Evolutionary conservation across 2,888 invertebrate genomes (phyloP), one percentile per base, ranked within the genome.

Genomic region (Colletes collaris): DNA sequence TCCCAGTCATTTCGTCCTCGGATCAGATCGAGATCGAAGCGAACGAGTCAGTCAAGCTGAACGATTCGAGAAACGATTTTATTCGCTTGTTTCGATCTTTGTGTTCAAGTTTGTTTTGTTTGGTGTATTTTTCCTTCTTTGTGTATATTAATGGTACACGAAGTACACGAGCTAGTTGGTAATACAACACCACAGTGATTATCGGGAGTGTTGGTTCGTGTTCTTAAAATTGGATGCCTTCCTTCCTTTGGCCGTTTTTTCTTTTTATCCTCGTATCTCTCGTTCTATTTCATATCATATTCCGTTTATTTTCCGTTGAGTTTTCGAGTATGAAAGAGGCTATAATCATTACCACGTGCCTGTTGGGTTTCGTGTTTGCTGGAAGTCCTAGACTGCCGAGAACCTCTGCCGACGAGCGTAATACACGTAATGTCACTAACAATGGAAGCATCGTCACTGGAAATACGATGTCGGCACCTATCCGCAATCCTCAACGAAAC

Each of bases 331-430:
- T 92, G 92, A 90, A 88, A 86, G 89, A 87, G 82, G 87, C 88
- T 87, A 89, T 91, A 77, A 71, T 92, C 64, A 76, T 91, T 52
- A 82, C 89, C 88, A 89, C 89, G 86, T 92, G 91, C 85, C 81
- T 91, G 76, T 81, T 92, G 83, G 90, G 92, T 84, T 85, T 92
- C 65, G 91, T 87, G 72, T 70, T 90, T 59, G 91, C 91, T 64
- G 92, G 90, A 83, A 92, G 92, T 89, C 91, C 92, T 63, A 89
- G 92, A 80, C 82, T 92, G 53, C 92, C 92, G 50, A 88, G 92
- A 81, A 92, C 92, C 79, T 92, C 92, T 79, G 92, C 92, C 44
- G 92, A 92, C 80, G 91, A 92, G 76, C 90, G 92, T 59, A 91
- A 90, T 82, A 90, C 89, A 40, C 89, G 91, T 64, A 90, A 92